Conservation (phyloP, 92 coral and sea anemone genomes). For the Parazoanthus atlanticus region DNA sequence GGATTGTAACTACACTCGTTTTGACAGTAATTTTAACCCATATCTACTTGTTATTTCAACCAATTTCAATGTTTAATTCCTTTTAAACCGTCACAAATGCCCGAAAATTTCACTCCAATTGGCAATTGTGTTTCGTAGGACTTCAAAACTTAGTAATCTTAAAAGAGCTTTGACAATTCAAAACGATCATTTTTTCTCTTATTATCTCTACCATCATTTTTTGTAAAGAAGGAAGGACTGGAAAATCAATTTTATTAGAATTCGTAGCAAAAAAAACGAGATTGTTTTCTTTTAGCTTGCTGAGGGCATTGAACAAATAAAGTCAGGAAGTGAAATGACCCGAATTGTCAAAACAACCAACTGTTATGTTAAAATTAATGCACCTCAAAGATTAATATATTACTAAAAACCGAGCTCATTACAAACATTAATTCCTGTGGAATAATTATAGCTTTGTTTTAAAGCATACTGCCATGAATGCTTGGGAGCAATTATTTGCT, state of each 20-base stretch:
- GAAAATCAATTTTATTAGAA: neutral
- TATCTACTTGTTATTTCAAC: too few species aligned
- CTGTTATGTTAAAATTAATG: neutral
- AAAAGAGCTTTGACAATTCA: neutral
- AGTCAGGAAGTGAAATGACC: neutral
- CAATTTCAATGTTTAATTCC: too few species aligned
- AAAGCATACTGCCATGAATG: neutral
- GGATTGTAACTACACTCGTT: too few species aligned
- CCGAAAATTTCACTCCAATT: too few species aligned
- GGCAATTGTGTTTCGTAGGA: too few species aligned
- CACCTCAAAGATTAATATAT: neutral
- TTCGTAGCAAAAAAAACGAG: neutral
- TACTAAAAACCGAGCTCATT: neutral
- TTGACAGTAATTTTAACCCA: too few species aligned
- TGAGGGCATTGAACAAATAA: too few species aligned
- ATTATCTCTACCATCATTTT: neutral
- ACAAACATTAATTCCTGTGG: neutral
- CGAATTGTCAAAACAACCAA: neutral
- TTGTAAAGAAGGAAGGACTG: neutral
- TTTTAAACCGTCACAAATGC: too few species aligned
- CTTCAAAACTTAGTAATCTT: neutral
- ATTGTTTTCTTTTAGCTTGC: neutral
- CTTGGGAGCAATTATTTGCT: neutral
- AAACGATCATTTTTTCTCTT: neutral
- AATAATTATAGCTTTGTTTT: slow-evolving; percentile 16